These are phyloP conservation scores for Sinonovacula constricta DNA, from an alignment of 1,140 invertebrate species.

Conservation along the genomic window DNA sequence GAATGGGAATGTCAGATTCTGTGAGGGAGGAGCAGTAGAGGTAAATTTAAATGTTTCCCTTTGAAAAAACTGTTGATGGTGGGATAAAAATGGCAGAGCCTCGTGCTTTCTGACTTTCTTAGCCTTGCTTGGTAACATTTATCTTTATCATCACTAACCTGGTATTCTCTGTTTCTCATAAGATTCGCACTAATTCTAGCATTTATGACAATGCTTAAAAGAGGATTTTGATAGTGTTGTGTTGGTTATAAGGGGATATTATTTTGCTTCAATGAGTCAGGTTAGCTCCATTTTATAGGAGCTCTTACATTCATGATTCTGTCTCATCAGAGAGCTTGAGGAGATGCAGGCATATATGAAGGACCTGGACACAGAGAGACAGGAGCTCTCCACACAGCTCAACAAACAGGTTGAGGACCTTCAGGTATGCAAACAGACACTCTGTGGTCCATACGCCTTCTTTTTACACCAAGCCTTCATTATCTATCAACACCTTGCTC, in stretches of 20 bases:
- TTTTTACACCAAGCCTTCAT: too few relatives aligned
- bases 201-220: neutral
- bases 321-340: conserved; percentile 64
- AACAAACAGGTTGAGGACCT: conserved; percentile 58
- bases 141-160: neutral
- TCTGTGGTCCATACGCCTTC: too few relatives aligned
- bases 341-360: conserved; percentile 62
- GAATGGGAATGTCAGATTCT: too few relatives aligned
- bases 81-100: too few relatives aligned
- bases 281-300: neutral
- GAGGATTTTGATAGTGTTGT: neutral
- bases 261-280: neutral
- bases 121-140: too few relatives aligned
- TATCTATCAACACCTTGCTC: too few relatives aligned
- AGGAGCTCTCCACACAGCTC: conserved; percentile 57
- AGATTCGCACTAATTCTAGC: neutral
- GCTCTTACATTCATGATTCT: neutral
- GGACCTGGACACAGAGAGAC: conserved; percentile 62
- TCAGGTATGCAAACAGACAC: too few relatives aligned
- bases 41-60: too few relatives aligned
- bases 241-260: neutral
- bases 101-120: too few relatives aligned
- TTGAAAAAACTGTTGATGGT: too few relatives aligned
- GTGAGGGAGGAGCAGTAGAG: too few relatives aligned
- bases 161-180: neutral